Evolutionary conservation across 1,140 invertebrate species (phyloP).

Genomic region (Babylonia areolata): DNA sequence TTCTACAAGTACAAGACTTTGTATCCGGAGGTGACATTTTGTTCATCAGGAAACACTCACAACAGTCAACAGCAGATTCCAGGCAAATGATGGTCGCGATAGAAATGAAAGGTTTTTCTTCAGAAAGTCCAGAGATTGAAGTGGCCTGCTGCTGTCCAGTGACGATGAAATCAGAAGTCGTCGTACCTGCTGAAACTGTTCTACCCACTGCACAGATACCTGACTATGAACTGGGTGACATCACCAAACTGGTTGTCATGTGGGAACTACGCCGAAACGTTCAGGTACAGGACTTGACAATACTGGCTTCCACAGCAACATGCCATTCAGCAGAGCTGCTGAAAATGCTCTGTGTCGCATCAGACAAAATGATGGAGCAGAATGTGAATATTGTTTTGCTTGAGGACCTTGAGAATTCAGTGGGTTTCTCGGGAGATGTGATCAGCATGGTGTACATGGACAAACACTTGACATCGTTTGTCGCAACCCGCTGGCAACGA

Average conservation of each 20-base stretch:
- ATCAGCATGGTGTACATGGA: constrained; percentile 37
- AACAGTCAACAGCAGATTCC: not conserved
- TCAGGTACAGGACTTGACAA: constrained; percentile 1
- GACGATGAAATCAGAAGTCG: constrained; percentile 2
- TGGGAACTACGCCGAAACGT: constrained; percentile 11
- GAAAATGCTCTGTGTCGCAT: constrained; percentile 2
- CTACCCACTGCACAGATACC: constrained; percentile 25
- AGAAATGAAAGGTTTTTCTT: not conserved
- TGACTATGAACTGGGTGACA: constrained; percentile 37
- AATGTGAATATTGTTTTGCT: constrained; percentile 32
- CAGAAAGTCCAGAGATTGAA: not conserved
- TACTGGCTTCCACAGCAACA: constrained; percentile 25
- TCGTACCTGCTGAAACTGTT: constrained; percentile 17
- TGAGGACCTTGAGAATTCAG: constrained; percentile 17
- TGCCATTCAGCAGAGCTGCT: constrained; percentile 9
- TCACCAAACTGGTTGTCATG: constrained; percentile 31
- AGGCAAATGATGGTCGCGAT: not conserved
- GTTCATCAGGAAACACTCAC: not conserved
- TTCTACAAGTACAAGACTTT: not conserved
- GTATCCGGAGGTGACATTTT: too few species aligned
- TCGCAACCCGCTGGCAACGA: constrained; percentile 26
- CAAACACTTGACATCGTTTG: not conserved
- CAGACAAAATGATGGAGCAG: constrained; percentile 4
- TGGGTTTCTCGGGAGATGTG: constrained; percentile 19
- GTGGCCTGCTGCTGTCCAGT: constrained; percentile 32